A percentile compares a stretch with the other conserved stretches of the same genome.
phyloP scores from a whole-genome alignment of 2,113 vertebrate species.

The Probosciger aterrimus region DNA sequence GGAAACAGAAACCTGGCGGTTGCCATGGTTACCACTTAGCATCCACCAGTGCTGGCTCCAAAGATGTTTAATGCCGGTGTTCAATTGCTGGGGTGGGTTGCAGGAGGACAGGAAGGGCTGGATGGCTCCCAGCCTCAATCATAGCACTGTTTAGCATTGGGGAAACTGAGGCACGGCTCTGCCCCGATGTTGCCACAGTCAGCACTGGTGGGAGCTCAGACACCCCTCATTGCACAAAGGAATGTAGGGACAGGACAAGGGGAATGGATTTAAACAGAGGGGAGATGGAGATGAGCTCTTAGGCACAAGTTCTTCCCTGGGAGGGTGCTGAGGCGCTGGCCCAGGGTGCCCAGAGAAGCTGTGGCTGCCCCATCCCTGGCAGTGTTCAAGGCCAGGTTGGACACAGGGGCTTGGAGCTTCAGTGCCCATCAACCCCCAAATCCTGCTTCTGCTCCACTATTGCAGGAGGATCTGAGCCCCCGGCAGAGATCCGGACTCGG shows the following conservation, averaged over 20 bases:
- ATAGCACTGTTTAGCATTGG: fast-evolving
- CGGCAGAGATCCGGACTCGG: neutral
- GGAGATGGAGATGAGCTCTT: neutral
- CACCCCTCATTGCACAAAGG: neutral
- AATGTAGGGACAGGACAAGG: neutral
- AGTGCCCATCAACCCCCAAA: neutral
- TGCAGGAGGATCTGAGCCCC: fast-evolving
- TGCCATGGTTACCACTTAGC: constrained; percentile 45
- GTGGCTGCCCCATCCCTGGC: neutral
- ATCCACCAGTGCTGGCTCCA: neutral
- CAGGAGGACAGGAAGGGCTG: neutral
- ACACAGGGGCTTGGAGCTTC: neutral
- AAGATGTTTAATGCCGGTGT: neutral
- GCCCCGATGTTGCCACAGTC: fast-evolving
- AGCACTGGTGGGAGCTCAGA: fast-evolving
- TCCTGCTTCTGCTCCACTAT: fast-evolving
- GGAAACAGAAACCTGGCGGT: constrained; percentile 42
- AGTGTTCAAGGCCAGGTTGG: neutral
- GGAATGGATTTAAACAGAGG: neutral
- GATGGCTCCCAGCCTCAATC: neutral
- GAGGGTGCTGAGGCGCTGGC: no score
- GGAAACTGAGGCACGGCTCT: neutral
- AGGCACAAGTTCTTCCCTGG: neutral
- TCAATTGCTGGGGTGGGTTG: neutral
- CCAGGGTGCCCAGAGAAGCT: neutral